Percentiles rank a stretch among this genome's conserved stretches.
These are phyloP conservation scores for Brenthis daphne DNA, from an alignment of 2,888 invertebrate species.

Conservation along the genomic window DNA sequence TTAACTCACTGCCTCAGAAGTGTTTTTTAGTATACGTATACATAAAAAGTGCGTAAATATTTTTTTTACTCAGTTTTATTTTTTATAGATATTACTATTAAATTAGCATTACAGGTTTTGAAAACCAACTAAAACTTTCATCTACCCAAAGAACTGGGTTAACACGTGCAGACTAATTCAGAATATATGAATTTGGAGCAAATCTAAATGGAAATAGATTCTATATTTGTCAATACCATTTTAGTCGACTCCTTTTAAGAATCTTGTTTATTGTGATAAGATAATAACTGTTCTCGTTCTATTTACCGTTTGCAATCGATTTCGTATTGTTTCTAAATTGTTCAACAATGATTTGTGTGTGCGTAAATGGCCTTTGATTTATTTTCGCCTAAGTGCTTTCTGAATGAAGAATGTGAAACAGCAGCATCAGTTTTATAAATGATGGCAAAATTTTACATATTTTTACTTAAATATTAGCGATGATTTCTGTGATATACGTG, in stretches of 20 bases:
- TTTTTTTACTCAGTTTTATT: no score
- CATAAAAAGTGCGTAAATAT: no score
- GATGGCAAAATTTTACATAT: conserved; percentile 15
- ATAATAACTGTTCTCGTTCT: neutral
- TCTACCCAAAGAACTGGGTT: neutral
- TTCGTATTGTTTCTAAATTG: neutral
- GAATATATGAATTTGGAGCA: neutral
- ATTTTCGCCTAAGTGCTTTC: conserved; percentile 33
- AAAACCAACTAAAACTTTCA: neutral
- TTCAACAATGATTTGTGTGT: conserved; percentile 21
- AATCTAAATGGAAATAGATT: conserved; percentile 1
- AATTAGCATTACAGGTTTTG: no score
- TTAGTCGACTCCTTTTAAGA: neutral
- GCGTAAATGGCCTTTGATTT: conserved; percentile 36
- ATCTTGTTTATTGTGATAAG: neutral
- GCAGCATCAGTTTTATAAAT: conserved; percentile 23
- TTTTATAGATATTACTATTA: no score
- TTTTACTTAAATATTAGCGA: conserved; percentile 1
- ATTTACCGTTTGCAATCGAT: conserved; percentile 4
- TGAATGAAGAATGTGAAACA: conserved; percentile 38
- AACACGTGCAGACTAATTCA: conserved; percentile 9
- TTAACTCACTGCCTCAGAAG: no score
- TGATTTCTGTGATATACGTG: neutral
- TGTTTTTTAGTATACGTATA: no score
- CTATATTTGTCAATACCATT: conserved; percentile 2